Base-by-base conservation (phyloP, 2,888 invertebrate genomes). In the Plutella xylostella region DNA sequence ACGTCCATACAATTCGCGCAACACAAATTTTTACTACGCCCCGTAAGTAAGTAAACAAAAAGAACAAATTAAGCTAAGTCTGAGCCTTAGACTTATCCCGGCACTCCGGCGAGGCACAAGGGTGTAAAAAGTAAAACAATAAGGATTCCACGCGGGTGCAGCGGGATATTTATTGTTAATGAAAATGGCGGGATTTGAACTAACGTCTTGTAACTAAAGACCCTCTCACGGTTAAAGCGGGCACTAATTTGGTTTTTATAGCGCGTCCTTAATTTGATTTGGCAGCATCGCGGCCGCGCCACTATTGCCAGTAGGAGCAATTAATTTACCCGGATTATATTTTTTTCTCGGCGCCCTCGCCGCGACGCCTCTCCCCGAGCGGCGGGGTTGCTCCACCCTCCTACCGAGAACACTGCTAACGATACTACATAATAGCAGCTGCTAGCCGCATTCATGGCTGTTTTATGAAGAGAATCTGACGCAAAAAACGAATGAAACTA, bases 191-290 rank as follows among this genome's bases (percentile, higher is more conserved):
- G 83, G 83, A 83, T 83, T 84, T 84, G 72, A 84, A 82, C 82
- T 78, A 83, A 83, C 83, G 83, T 85, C 84, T 85, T 84, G 83
- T 80, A 80, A 80, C 84, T 83, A 80, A 82, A 82, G 80, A 73
- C 85, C 78, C 80, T 75, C 82, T 78, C 78, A 80, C 82, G 79
- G 79, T 77, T 84, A 80, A 82, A 82, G 77, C 82, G 82, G 73
- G 76, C 82, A 83, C 84, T 85, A 85, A 85, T 85, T 85, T 84
- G 83, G 82, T 85, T 85, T 85, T 85, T 85, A 85, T 79, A 82
- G 83, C 80, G 82, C 74, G 72, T 76, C 72, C 78, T 82, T 85
- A 84, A 85, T 85, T 84, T 83, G 85, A 84, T 83, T 85, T 82
- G 84, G 84, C 84, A 77, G 82, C 79, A 74, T 76, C 76, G 76